These are phyloP conservation scores for Acanthurus lineatus DNA, from an alignment of 2,797 vertebrate genomes.

Conservation along the genomic window DNA sequence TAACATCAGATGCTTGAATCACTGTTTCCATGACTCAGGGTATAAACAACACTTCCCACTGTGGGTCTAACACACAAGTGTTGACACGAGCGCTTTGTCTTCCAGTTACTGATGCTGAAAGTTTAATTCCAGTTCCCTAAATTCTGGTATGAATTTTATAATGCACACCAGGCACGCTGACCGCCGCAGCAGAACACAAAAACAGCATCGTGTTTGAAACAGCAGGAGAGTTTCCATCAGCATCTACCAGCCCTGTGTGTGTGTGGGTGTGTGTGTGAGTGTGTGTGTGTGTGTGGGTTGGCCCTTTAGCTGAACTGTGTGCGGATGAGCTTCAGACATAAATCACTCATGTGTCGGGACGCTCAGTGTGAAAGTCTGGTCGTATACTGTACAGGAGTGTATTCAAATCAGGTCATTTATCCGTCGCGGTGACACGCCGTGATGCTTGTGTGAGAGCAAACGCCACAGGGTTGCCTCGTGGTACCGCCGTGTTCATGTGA, in stretches of 20 bases:
- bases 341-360: not conserved
- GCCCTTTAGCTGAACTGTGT: not conserved
- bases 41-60: conserved; percentile 31
- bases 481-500: conserved; percentile 21
- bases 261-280: not conserved
- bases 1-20: conserved; percentile 28
- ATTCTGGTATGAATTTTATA: conserved; percentile 16
- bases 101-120: conserved; percentile 22
- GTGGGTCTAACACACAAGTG: conserved; percentile 7
- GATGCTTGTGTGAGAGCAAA: conserved; percentile 24
- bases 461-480: conserved; percentile 31
- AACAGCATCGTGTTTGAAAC: conserved; percentile 5
- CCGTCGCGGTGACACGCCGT: not conserved
- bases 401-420: conserved; percentile 46
- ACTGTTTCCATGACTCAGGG: conserved; percentile 39
- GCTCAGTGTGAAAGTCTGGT: conserved; percentile 17
- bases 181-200: conserved; percentile 12
- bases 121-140: conserved; percentile 8
- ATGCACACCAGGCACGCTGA: conserved; percentile 18
- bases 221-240: conserved; percentile 31
- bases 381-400: not conserved
- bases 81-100: conserved; percentile 27
- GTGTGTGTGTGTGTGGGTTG: not conserved
- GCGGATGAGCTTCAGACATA: not conserved
- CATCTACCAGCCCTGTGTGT: not conserved